These are phyloP conservation scores for Crossocerus cetratus DNA, from an alignment of 2,888 invertebrate species.

Conservation along the genomic window DNA sequence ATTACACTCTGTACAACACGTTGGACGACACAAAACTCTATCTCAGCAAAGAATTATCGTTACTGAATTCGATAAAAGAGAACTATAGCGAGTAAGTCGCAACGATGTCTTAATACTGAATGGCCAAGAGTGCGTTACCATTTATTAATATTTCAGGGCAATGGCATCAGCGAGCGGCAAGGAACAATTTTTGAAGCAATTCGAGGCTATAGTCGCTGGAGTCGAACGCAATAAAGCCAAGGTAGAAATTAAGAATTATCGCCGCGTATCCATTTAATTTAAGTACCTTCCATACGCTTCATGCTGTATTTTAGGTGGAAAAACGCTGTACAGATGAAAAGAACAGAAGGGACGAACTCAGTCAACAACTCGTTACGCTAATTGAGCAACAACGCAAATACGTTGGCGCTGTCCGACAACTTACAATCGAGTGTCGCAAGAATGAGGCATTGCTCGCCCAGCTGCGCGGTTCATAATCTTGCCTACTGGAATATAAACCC, in stretches of 20 bases:
- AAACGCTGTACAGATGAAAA: constrained; percentile 83
- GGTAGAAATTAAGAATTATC: constrained; percentile 76
- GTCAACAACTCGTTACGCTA: constrained; percentile 80
- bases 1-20: constrained; percentile 96
- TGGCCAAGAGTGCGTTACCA: neutral
- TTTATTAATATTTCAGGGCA: constrained; percentile 80
- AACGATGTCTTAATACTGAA: neutral
- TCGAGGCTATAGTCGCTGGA: constrained; percentile 92
- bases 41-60: constrained; percentile 92
- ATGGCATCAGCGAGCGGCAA: constrained; percentile 88
- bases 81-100: constrained; percentile 88
- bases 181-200: constrained; percentile 93
- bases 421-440: constrained; percentile 86
- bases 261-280: too few species aligned
- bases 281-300: constrained; percentile 20
- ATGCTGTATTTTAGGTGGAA: constrained; percentile 74
- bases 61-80: constrained; percentile 93
- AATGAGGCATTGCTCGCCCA: constrained; percentile 81
- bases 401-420: constrained; percentile 86
- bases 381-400: constrained; percentile 87
- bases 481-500: too few species aligned
- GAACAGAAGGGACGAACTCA: constrained; percentile 82
- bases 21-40: constrained; percentile 96
- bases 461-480: constrained; percentile 65
- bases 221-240: constrained; percentile 91